Conservation (phyloP, 2,113 vertebrate species). For the Sinocyclocheilus maitianheensis region DNA sequence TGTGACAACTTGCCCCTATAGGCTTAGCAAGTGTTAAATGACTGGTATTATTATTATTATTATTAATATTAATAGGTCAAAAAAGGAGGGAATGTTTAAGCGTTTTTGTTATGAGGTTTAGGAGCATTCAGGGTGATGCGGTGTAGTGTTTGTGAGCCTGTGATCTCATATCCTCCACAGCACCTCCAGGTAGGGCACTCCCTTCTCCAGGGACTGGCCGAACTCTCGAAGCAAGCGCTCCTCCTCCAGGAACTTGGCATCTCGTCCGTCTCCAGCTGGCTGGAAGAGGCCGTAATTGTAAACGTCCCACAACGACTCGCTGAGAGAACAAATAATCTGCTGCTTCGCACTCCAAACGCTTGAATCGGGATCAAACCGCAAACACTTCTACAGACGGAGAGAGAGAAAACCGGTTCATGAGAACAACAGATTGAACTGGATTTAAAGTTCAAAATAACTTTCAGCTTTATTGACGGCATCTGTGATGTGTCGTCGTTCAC, state of each 20-base stretch:
- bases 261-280: constrained; percentile 86
- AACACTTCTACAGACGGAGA: constrained; percentile 81
- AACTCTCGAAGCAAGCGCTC: constrained; percentile 84
- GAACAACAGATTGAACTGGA: constrained; percentile 31
- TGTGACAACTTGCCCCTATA: neutral
- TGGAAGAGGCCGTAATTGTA: constrained; percentile 94
- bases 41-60: neutral
- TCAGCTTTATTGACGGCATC: neutral
- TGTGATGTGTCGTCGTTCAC: neutral
- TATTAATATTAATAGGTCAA: too few relatives aligned
- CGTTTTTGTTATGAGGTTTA: neutral
- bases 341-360: constrained; percentile 90
- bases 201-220: constrained; percentile 88
- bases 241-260: constrained; percentile 91
- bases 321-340: constrained; percentile 88
- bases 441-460: constrained; percentile 15
- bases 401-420: constrained; percentile 15
- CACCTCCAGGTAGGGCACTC: constrained; percentile 92
- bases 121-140: neutral
- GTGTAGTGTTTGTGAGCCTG: neutral
- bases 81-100: neutral
- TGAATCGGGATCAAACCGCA: constrained; percentile 88
- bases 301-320: constrained; percentile 85
- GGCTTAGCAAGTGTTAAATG: neutral
- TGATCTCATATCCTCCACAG: neutral